phyloP scores from a whole-genome alignment of 23 tunicate genomes.

The Oikopleura dioica region DNA sequence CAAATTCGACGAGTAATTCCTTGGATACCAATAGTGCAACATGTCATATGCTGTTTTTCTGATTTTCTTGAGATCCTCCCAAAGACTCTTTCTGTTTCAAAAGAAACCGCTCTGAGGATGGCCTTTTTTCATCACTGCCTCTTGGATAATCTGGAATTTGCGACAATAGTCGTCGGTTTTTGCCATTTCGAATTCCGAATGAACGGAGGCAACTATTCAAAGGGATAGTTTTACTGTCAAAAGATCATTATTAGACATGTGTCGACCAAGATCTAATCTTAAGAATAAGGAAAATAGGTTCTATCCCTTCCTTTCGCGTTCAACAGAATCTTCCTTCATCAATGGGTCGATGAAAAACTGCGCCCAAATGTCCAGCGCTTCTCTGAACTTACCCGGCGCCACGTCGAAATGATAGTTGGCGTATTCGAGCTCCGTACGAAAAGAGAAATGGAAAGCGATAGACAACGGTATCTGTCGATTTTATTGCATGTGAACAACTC shows the following conservation, averaged over 20 bases:
- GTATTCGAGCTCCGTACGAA: slow-evolving; percentile 29
- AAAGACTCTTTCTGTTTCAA: no score
- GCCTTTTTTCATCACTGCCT: slow-evolving; percentile 15
- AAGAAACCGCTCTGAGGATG: no score
- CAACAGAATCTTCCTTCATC: slow-evolving; percentile 29
- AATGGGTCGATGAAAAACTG: slow-evolving; percentile 61
- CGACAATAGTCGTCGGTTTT: slow-evolving; percentile 26
- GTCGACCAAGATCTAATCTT: no score
- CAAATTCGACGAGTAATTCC: slow-evolving; percentile 26
- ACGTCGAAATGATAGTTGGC: slow-evolving; percentile 44
- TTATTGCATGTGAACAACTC: no score
- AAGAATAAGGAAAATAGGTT: no score
- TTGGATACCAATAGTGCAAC: slow-evolving; percentile 24
- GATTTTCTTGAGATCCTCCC: slow-evolving; percentile 17
- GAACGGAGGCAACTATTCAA: slow-evolving; percentile 77
- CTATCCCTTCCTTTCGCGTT: no score
- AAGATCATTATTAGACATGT: no score
- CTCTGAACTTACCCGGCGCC: slow-evolving; percentile 25
- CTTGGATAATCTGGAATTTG: slow-evolving; percentile 30
- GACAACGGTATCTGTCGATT: no score
- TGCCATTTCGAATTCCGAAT: slow-evolving; percentile 61
- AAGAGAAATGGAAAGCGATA: no score
- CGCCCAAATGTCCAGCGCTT: slow-evolving; percentile 57
- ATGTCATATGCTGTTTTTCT: slow-evolving; percentile 26
- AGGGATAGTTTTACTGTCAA: no score